Conservation (phyloP, 2,888 invertebrate species). For the Epistrophe eligans region DNA sequence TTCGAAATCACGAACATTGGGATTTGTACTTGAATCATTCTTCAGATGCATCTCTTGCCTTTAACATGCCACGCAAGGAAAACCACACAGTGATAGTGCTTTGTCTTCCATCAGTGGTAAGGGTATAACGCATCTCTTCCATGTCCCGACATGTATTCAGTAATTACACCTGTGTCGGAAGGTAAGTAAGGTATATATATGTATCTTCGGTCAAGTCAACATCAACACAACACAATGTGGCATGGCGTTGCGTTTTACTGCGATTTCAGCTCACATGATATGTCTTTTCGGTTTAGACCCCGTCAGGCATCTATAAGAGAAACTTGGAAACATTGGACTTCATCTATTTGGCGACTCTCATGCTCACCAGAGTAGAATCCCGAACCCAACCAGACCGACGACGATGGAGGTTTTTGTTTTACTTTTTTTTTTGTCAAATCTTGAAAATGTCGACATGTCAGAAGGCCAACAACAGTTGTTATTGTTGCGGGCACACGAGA, state of each 20-base stretch:
- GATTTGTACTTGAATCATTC: slow-evolving; percentile 58
- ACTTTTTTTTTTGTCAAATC: slow-evolving; percentile 18
- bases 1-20: slow-evolving; percentile 61
- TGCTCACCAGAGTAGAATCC: slow-evolving; percentile 34
- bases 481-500: slow-evolving; percentile 50
- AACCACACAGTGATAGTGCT: slow-evolving; percentile 64
- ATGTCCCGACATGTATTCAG: slow-evolving; percentile 24
- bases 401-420: slow-evolving; percentile 13
- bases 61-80: slow-evolving; percentile 55
- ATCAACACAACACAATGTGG: slow-evolving; percentile 29
- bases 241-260: slow-evolving; percentile 47
- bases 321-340: slow-evolving; percentile 58
- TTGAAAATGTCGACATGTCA: slow-evolving; percentile 66
- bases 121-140: slow-evolving; percentile 8
- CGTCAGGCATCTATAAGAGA: slow-evolving; percentile 40
- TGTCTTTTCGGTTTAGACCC: slow-evolving; percentile 47
- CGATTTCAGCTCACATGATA: slow-evolving; percentile 62
- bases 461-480: slow-evolving; percentile 65
- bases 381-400: slow-evolving; percentile 16
- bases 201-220: slow-evolving; percentile 33
- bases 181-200: slow-evolving; percentile 3
- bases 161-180: slow-evolving; percentile 66
- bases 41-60: slow-evolving; percentile 26
- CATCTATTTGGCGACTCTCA: slow-evolving; percentile 67
- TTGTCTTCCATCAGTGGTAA: slow-evolving; percentile 37